Evolutionary conservation across 2,888 invertebrate species (phyloP).

Genomic region (Tiliacea aurago): DNA sequence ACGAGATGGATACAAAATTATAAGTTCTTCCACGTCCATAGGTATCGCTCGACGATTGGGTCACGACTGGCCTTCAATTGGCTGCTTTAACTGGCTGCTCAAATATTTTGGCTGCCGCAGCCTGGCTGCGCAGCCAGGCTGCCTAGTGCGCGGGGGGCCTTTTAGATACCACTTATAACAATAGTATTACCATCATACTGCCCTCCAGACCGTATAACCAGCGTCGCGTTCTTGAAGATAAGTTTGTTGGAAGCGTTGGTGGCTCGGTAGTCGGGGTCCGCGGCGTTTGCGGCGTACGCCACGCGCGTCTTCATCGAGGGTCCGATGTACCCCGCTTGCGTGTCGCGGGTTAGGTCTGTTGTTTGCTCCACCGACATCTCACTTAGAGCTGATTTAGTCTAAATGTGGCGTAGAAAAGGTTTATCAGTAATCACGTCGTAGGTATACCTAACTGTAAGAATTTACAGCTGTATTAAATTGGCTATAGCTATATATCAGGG

Average conservation of each 20-base stretch:
- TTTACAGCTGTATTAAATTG: background rate
- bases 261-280: constrained; percentile 96
- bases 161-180: too few relatives aligned
- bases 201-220: constrained; percentile 98
- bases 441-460: background rate
- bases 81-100: too few relatives aligned
- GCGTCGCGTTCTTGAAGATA: constrained; percentile 94
- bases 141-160: too few relatives aligned
- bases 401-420: background rate
- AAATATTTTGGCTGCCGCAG: too few relatives aligned
- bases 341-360: constrained; percentile 93
- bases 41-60: too few relatives aligned
- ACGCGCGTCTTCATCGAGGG: constrained; percentile 96
- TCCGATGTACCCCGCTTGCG: constrained; percentile 93
- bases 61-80: too few relatives aligned
- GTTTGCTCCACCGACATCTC: constrained; percentile 93
- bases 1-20: too few relatives aligned
- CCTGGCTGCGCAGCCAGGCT: too few relatives aligned
- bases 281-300: constrained; percentile 96
- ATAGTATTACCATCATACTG: constrained; percentile 94
- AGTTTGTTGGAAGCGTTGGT: constrained; percentile 92
- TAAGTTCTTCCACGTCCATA: too few relatives aligned
- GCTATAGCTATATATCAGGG: background rate
- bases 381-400: constrained; percentile 90
- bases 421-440: background rate